These are phyloP conservation scores for Cochlearius cochlearius DNA, from an alignment of 2,113 vertebrate genomes.

Conservation along the genomic window DNA sequence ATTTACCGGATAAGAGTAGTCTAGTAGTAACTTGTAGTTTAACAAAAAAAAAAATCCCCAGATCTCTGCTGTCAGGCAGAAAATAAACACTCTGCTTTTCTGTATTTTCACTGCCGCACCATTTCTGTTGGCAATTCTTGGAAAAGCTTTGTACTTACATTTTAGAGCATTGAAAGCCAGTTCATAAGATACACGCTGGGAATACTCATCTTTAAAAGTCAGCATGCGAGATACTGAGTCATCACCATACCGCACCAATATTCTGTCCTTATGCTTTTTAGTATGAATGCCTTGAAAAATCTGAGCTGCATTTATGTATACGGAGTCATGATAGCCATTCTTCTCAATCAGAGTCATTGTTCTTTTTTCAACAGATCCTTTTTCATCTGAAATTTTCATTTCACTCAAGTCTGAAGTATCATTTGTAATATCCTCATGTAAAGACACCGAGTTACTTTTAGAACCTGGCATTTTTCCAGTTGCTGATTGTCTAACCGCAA, in stretches of 20 bases:
- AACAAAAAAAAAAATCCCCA: not conserved
- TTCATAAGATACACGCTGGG: slow-evolving; percentile 73
- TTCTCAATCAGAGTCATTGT: not conserved
- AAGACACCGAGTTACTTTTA: not conserved
- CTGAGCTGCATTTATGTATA: slow-evolving; percentile 83
- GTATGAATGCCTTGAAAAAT: slow-evolving; percentile 81
- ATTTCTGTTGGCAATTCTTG: not conserved
- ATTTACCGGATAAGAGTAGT: not conserved
- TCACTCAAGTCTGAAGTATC: not conserved
- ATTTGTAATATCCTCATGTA: not conserved
- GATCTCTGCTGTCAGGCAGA: not conserved
- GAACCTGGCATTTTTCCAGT: slow-evolving; percentile 43
- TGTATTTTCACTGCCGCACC: not conserved
- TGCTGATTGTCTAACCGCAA: not conserved
- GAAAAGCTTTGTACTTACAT: slow-evolving; percentile 80
- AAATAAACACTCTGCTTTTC: not conserved
- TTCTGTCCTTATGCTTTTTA: slow-evolving; percentile 70
- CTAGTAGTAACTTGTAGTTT: not conserved
- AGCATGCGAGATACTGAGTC: not conserved
- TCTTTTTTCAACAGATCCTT: not conserved
- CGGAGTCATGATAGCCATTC: slow-evolving; percentile 69
- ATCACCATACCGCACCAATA: slow-evolving; percentile 76
- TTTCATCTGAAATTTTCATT: not conserved
- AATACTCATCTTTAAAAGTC: slow-evolving; percentile 68
- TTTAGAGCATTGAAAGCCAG: slow-evolving; percentile 88